Percentiles rank a stretch among this genome's conserved stretches.
Evolutionary conservation across 2,113 vertebrate genomes (phyloP).

Genomic region (Scomber scombrus): DNA sequence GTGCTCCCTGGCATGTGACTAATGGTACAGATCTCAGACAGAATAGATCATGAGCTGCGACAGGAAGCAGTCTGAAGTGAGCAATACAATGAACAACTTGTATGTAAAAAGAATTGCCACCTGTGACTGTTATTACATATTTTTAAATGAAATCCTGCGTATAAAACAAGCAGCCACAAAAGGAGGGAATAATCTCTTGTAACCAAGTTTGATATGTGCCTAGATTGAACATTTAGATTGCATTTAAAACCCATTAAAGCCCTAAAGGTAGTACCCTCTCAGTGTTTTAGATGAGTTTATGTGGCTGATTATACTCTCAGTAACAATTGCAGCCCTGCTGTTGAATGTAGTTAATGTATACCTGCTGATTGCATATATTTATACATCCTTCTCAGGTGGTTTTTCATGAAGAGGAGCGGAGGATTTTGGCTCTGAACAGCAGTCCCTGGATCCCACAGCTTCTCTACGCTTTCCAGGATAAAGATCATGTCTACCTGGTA

Average conservation of each 20-base stretch:
- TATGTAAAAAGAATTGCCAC: slow-evolving; percentile 30
- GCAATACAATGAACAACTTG: slow-evolving; percentile 32
- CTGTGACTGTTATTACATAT: slow-evolving; percentile 1
- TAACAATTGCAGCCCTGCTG: not conserved
- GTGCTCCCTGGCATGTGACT: slow-evolving; percentile 60
- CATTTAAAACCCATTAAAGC: not conserved
- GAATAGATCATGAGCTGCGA: slow-evolving; percentile 55
- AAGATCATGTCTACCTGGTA: slow-evolving; percentile 93
- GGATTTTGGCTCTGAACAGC: slow-evolving; percentile 87
- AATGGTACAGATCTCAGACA: slow-evolving; percentile 51
- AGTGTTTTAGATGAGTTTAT: not conserved
- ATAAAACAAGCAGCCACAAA: not conserved
- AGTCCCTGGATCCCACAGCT: slow-evolving; percentile 95
- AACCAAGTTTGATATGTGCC: not conserved
- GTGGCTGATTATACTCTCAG: not conserved
- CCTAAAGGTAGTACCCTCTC: not conserved
- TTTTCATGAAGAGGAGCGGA: slow-evolving; percentile 94
- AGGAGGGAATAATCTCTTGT: not conserved
- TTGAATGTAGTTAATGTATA: slow-evolving; percentile 1
- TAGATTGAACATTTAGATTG: not conserved
- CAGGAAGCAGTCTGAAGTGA: slow-evolving; percentile 35
- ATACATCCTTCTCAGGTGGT: slow-evolving; percentile 83
- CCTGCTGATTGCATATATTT: slow-evolving; percentile 3
- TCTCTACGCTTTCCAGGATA: slow-evolving; percentile 95
- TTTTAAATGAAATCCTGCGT: slow-evolving; percentile 5